Base-by-base conservation (phyloP, 1,140 invertebrate species). In the Leptinotarsa lineolata region DNA sequence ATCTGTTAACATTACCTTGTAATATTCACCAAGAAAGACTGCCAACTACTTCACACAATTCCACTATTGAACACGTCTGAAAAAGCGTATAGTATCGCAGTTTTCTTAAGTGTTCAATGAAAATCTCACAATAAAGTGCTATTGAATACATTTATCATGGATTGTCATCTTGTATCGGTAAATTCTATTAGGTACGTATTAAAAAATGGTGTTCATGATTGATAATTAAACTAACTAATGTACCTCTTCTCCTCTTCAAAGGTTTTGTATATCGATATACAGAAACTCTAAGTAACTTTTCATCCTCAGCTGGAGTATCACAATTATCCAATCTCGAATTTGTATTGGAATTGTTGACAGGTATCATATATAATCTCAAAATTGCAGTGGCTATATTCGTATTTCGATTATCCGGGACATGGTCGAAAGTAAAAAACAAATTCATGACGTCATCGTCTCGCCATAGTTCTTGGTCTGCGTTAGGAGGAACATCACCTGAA, bases 201-300 rank as follows among this genome's bases (percentile, higher is more conserved):
- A 30, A 8, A 2, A 30, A 39, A 39, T 39, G 2, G 30, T 11
- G 30, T 11, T 39, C 30, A 39, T 39, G 30, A 39, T 39, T 8
- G 30, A 39, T 11, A 39, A 39, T 39, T 0, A 11, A 39, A 39
- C 8, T 11, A 39, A 39, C 30, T 39, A 39, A 39, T 39, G 16
- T 81, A 89, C 88, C 85, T 85, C 86, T 84, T 74, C 89, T 85
- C 74, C 79, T 81, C 72, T 87, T 90, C 18, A 89, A 74, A 0
- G 88, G 86, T 68, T 86, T 86, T 4, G 86, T 89, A 77, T 90
- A 91, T 80, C 87, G 89, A 72, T 88, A 90, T 13, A 90, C 86
- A 0, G 89, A 89, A 74, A 91, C 87, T 71, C 89, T 84, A 45
- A 90, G 86, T 72, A 88, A 85, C 75, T 87, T 88, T 21, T 90